Base-by-base conservation (phyloP, 2,113 vertebrate species). In the Panthera tigris region DNA sequence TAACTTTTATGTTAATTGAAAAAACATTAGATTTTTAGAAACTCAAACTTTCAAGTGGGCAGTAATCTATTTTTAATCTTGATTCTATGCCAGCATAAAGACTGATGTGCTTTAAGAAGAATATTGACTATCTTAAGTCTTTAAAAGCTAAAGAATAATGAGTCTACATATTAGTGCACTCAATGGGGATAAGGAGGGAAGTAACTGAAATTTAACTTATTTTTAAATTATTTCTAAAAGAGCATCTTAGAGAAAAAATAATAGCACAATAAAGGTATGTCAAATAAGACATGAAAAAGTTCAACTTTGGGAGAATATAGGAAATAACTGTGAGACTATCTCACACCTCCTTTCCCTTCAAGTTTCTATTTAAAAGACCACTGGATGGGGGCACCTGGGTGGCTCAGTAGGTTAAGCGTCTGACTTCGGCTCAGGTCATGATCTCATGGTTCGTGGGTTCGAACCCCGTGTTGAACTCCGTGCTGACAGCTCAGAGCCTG, bases 21-120 rank as follows among this genome's bases (percentile, higher is more conserved):
- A 45, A 95, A 71, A 55, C 6, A 55, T 74, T 91, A 29, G 7
- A 91, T 36, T 65, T 91, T 83, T 89, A 71, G 10, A 61, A 78
- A 39, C 1, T 92, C 11, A 80, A 33, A 18, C 25, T 90, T 82
- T 68, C 16, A 89, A 23, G 39, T 92, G 5, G 7, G 5, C 57
- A 92, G 18, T 89, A 71, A 92, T 73, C 89, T 96, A 45, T 91
- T 81, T 85, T 85, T 82, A 48, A 63, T 78, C 13, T 81, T 94
- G 23, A 4, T 92, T 81, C 86, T 73, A 9, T 78, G 39, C 5
- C 29, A 89, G 31, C 21, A 86, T 78, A 89, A 29, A 87, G 45
- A 69, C 11, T 41, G 83, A 66, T 90, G 27, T 66, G 36, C 3
- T 81, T 93, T 94, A 78, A 81, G n/a, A 27, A 66, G 86, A 97